Evolutionary conservation across 2,888 invertebrate species (phyloP).

Genomic region (Sesamia inferens): DNA sequence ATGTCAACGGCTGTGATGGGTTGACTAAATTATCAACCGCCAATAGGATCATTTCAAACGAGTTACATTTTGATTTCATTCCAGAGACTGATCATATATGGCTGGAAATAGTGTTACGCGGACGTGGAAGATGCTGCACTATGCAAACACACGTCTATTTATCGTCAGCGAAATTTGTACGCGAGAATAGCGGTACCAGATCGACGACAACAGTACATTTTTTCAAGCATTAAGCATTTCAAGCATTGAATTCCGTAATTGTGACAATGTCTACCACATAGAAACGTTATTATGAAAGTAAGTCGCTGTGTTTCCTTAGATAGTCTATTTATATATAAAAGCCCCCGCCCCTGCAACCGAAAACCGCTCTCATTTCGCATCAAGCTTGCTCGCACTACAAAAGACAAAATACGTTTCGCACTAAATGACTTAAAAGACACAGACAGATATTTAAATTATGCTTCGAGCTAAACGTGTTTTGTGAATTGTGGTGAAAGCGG

Average conservation of each 20-base stretch:
- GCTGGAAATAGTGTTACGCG: not conserved
- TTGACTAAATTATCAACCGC: not conserved
- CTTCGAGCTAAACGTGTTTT: not conserved
- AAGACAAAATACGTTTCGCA: not conserved
- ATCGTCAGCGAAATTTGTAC: not conserved
- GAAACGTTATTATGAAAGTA: not conserved
- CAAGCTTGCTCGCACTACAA: not conserved
- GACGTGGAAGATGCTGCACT: not conserved
- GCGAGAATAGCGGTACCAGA: not conserved
- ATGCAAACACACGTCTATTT: not conserved
- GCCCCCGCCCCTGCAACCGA: not conserved
- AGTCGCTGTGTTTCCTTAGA: not conserved
- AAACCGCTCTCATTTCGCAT: not conserved
- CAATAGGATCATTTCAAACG: not conserved
- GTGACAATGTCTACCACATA: too few relatives aligned
- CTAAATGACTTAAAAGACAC: not conserved
- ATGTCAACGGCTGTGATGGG: not conserved
- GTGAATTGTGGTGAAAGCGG: not conserved
- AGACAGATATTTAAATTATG: not conserved
- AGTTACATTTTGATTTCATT: not conserved
- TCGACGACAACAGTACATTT: not conserved
- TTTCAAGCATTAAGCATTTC: not conserved
- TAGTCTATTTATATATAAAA: too few relatives aligned
- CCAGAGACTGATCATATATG: not conserved
- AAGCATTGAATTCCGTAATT: too few relatives aligned